phyloP scores from a whole-genome alignment of 2,113 vertebrate genomes.

The Pleuronectes platessa region DNA sequence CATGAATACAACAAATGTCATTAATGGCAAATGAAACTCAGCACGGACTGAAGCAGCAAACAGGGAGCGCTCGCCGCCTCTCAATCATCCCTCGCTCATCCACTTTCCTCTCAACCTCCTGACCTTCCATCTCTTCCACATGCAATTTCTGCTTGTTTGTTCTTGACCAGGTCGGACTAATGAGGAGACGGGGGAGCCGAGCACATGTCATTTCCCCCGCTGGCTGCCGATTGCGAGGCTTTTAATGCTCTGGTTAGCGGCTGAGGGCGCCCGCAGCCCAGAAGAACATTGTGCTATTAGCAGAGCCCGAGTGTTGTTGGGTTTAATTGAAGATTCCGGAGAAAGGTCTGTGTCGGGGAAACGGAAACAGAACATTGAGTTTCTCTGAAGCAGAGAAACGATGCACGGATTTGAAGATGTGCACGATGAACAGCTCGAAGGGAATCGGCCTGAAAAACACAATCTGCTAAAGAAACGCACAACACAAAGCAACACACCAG shows the following conservation, averaged over 20 bases:
- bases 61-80: not conserved
- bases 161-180: conserved; percentile 56
- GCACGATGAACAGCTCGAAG: too few relatives aligned
- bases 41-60: conserved; percentile 17
- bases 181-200: conserved; percentile 45
- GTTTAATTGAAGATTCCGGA: too few relatives aligned
- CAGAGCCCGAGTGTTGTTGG: not conserved
- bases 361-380: conserved; percentile 18
- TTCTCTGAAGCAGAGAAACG: not conserved
- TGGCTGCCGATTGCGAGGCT: conserved; percentile 31
- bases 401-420: not conserved
- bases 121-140: conserved; percentile 18
- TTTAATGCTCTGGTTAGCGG: conserved; percentile 55
- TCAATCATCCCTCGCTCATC: conserved; percentile 21
- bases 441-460: too few relatives aligned
- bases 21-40: conserved; percentile 36
- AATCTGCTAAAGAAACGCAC: too few relatives aligned
- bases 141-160: conserved; percentile 52
- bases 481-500: too few relatives aligned
- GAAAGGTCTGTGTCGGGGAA: not conserved
- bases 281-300: conserved; percentile 73
- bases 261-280: conserved; percentile 35
- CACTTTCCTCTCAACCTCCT: not conserved
- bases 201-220: conserved; percentile 60
- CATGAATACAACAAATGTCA: conserved; percentile 53